Evolutionary conservation across 2,797 vertebrate species (phyloP), one percentile per base, ranked within the genome.

Genomic region (Sebastes taczanowskii): DNA sequence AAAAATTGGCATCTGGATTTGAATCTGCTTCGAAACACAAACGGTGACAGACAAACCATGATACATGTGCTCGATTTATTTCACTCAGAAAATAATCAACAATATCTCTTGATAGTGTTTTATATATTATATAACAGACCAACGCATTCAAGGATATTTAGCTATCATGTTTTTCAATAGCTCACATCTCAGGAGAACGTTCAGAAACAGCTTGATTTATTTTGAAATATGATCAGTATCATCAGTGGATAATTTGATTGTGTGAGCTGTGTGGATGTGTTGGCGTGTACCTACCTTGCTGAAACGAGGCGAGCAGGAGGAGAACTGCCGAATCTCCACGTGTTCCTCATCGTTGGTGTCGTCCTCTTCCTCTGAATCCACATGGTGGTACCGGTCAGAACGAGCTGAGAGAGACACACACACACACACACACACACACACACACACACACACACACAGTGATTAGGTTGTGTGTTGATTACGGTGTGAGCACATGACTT

Each of bases 351-450:
- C 98, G 68, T 98, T 98, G 27, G 96, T 98, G 90, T 99, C 98
- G n/a, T 99, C 98, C 64, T 99, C 98, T 0, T 99, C 98, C 75
- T 99, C 97, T 0, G 98, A 99, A 84, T 99, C 98, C 73, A 99
- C 5, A 55, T 99, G 98, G 52, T 98, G 98, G 91, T 98, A 99
- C 9, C 97, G 93, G 30, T 99, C 98, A 0, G 97, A 96, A 3
- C 98, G 98, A 72, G 98, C 98, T 99, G 89, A 55, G 8, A 25
- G 82, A 73, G 0, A 89, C 10, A 77, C 3, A 75, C 34, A 13
- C 23, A 23, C 23, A 75, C 34, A 89, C 10, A 77, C 3, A 75
- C 34, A 23, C 32, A 75, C 34, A 62, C 22, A 61, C 38, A 75
- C 34, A 89, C 10, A 77, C 3, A 75, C 34, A 23, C 32, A 75